phyloP scores from a whole-genome alignment of 2,113 vertebrate genomes.

The Charina bottae region DNA sequence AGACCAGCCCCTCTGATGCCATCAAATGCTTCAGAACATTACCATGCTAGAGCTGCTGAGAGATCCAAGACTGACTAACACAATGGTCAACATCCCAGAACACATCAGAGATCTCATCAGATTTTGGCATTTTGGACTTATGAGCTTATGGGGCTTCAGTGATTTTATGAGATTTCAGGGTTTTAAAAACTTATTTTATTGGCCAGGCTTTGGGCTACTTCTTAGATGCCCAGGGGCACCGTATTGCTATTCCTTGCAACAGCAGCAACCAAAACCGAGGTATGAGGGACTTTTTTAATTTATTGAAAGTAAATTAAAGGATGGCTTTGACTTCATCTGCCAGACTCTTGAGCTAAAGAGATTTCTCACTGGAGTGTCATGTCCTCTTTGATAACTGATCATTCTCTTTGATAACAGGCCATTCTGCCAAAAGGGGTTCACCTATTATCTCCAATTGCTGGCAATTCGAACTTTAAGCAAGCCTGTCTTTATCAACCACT shows the following conservation, averaged over 20 bases:
- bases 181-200: background rate
- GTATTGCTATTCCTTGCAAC: background rate
- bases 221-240: background rate
- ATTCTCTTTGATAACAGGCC: constrained; percentile 68
- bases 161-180: background rate
- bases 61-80: background rate
- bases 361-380: constrained; percentile 65
- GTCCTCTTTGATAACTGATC: constrained; percentile 71
- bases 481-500: constrained; percentile 80
- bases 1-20: too few relatives aligned
- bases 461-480: constrained; percentile 80
- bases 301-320: constrained; percentile 28
- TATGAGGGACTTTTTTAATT: constrained; percentile 31
- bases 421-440: constrained; percentile 72
- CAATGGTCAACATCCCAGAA: background rate
- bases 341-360: constrained; percentile 52
- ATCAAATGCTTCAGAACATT: background rate
- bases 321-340: constrained; percentile 44
- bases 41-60: background rate
- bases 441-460: constrained; percentile 82
- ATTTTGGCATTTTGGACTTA: background rate
- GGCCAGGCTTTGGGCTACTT: background rate
- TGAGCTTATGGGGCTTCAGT: background rate
- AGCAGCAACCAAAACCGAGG: constrained; percentile 18
- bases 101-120: background rate